phyloP scores from a whole-genome alignment of 2,888 invertebrate genomes.

The Siphlonurus alternatus region DNA sequence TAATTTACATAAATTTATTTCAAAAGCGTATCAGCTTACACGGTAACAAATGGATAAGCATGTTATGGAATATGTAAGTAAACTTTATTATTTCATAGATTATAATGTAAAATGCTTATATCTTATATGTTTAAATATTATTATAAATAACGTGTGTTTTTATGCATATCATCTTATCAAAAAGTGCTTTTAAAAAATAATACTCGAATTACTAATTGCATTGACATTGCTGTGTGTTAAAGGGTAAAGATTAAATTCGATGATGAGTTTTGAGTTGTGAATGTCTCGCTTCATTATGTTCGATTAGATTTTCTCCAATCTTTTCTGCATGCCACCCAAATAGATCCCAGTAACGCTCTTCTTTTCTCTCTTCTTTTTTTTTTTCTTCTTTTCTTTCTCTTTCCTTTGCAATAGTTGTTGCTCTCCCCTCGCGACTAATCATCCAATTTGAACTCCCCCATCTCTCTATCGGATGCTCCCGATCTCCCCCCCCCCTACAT shows the following conservation, averaged over 20 bases:
- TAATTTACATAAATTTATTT: too few relatives aligned
- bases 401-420: neutral
- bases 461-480: neutral
- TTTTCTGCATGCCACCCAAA: neutral
- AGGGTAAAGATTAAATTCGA: neutral
- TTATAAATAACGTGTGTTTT: too few relatives aligned
- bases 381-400: neutral
- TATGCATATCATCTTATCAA: too few relatives aligned
- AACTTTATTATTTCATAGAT: too few relatives aligned
- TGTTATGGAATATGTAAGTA: too few relatives aligned
- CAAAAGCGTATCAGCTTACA: too few relatives aligned
- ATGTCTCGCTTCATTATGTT: neutral
- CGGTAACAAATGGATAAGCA: too few relatives aligned
- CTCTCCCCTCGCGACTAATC: neutral
- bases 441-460: neutral
- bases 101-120: too few relatives aligned
- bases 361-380: neutral
- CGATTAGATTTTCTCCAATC: neutral
- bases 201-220: too few relatives aligned
- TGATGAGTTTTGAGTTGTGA: neutral
- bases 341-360: neutral
- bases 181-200: too few relatives aligned
- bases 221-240: too few relatives aligned
- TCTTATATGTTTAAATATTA: too few relatives aligned
- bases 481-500: neutral